Conservation (phyloP, 2,888 invertebrate species). For the Apodemia zela region DNA sequence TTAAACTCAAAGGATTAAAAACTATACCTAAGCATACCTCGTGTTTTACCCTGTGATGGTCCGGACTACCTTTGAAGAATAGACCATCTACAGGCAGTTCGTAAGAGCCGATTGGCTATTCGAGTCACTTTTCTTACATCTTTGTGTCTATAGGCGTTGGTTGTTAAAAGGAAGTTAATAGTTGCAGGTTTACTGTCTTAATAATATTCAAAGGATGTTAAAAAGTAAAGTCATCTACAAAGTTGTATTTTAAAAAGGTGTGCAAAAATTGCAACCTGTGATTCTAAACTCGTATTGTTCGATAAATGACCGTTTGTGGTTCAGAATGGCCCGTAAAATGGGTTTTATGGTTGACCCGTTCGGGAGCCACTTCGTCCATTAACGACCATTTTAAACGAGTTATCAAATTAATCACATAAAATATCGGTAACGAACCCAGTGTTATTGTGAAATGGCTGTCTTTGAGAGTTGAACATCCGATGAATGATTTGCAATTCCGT, state of each 20-base stretch:
- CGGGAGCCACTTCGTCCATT: conserved; percentile 52
- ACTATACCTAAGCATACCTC: too few species aligned
- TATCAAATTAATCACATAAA: conserved; percentile 58
- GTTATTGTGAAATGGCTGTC: conserved; percentile 27
- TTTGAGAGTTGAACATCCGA: conserved; percentile 7
- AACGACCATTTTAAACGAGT: conserved; percentile 50
- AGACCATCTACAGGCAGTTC: too few species aligned
- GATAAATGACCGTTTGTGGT: conserved; percentile 57
- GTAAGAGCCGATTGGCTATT: too few species aligned
- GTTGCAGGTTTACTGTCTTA: too few species aligned
- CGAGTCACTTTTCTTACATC: too few species aligned
- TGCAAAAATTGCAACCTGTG: conserved; percentile 32
- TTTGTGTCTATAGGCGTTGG: too few species aligned
- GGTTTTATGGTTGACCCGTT: conserved; percentile 65
- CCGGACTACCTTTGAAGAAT: too few species aligned
- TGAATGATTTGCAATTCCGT: conserved; percentile 8
- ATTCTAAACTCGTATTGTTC: conserved; percentile 54
- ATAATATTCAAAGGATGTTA: too few species aligned
- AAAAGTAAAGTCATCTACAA: not conserved
- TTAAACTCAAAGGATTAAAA: too few species aligned
- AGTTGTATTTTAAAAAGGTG: not conserved
- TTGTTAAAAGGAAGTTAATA: too few species aligned
- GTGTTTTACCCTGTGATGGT: too few species aligned
- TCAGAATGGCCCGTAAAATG: conserved; percentile 64
- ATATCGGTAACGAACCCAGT: conserved; percentile 31